Conservation (phyloP, 2,113 vertebrate species). For the Falcunculus frontatus region DNA sequence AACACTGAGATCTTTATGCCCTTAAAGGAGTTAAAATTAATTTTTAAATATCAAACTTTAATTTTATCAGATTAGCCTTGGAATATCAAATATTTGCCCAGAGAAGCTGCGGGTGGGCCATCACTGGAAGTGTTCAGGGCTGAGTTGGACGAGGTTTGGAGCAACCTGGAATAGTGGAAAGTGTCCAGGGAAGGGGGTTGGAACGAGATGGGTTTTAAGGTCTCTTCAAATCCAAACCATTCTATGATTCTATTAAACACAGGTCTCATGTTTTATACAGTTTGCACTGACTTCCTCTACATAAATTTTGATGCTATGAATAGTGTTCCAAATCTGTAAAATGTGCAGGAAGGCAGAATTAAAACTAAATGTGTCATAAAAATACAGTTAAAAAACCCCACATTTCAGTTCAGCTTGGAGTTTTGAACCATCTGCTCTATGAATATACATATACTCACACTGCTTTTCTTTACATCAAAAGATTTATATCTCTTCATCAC, state of each 20-base stretch:
- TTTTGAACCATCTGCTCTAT: not conserved
- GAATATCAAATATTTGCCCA: not conserved
- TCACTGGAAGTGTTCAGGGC: not conserved
- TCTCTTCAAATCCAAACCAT: not conserved
- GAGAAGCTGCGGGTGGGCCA: not conserved
- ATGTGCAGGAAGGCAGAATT: not conserved
- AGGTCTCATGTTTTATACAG: fast-evolving
- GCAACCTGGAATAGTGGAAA: not conserved
- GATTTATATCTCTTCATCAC: not conserved
- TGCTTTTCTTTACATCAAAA: not conserved
- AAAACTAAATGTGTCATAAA: not conserved
- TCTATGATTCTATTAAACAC: not conserved
- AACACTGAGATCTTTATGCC: not conserved
- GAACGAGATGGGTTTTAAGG: not conserved
- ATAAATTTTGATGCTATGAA: not conserved
- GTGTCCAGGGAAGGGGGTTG: not conserved
- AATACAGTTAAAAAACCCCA: not conserved
- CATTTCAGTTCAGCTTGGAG: not conserved
- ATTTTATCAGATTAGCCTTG: not conserved
- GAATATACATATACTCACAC: not conserved
- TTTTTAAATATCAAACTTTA: not conserved
- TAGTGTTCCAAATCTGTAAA: not conserved
- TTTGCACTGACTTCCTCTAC: not conserved
- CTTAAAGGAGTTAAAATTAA: not conserved
- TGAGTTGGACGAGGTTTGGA: not conserved